A percentile compares a stretch with the other conserved stretches of the same genome.
Conservation (phyloP, 1,140 invertebrate species). For the Heterodera carotae region DNA sequence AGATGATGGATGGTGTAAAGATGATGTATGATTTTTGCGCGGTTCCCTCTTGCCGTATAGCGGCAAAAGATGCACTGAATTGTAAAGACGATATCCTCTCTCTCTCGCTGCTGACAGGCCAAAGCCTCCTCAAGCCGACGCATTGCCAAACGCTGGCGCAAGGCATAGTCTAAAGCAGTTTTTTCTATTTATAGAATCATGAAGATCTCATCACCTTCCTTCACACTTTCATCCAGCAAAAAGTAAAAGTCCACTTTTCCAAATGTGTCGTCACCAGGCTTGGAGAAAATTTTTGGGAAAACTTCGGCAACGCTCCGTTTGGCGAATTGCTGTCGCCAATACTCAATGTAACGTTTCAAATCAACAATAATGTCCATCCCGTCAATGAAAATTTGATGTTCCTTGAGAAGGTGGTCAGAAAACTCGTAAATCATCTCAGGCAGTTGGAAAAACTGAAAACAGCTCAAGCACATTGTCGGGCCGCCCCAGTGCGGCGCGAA, state of each 20-base stretch:
- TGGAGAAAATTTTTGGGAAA: constrained; percentile 60
- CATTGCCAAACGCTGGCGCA: constrained; percentile 63
- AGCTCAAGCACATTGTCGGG: constrained; percentile 63
- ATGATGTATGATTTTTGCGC: constrained; percentile 65
- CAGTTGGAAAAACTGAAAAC: constrained; percentile 63
- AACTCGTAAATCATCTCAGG: constrained; percentile 59
- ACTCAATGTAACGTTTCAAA: constrained; percentile 60
- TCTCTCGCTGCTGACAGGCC: constrained; percentile 60
- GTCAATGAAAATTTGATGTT: constrained; percentile 60
- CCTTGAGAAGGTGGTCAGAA: constrained; percentile 46
- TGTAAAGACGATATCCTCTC: constrained; percentile 58
- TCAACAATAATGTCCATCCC: constrained; percentile 65
- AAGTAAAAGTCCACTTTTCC: constrained; percentile 63
- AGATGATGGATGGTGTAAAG: constrained; percentile 65
- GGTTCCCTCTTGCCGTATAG: constrained; percentile 61
- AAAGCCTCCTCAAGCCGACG: constrained; percentile 63
- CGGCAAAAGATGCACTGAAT: constrained; percentile 64
- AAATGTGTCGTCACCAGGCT: constrained; percentile 40
- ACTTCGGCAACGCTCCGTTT: constrained; percentile 58
- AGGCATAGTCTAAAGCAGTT: constrained; percentile 21
- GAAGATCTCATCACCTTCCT: constrained; percentile 18
- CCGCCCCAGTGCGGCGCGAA: constrained; percentile 65
- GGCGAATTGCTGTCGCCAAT: constrained; percentile 64
- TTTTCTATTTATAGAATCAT: neutral
- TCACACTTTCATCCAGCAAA: constrained; percentile 53